These are phyloP conservation scores for Parthenolecanium corni DNA, from an alignment of 2,888 invertebrate species.

Conservation along the genomic window DNA sequence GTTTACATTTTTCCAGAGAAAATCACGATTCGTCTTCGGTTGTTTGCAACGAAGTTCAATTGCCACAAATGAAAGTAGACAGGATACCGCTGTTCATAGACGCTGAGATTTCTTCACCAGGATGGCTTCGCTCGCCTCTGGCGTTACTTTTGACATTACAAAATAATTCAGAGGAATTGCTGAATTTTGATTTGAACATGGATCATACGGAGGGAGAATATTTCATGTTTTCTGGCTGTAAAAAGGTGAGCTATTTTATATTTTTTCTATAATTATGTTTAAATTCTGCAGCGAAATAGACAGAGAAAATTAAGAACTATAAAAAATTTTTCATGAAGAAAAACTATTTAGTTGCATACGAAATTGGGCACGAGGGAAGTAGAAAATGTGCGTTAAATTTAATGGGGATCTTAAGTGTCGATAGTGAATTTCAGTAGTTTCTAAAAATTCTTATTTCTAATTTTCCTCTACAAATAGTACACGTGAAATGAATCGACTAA, in stretches of 20 bases:
- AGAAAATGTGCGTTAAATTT: too few relatives aligned
- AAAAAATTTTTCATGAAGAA: too few relatives aligned
- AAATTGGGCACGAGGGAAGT: too few relatives aligned
- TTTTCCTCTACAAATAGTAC: too few relatives aligned
- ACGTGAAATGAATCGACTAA: too few relatives aligned
- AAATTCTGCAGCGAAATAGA: too few relatives aligned
- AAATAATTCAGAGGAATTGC: slow-evolving; percentile 58
- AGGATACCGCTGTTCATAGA: slow-evolving; percentile 36
- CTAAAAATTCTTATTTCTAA: too few relatives aligned
- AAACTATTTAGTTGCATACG: too few relatives aligned
- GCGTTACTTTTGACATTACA: slow-evolving; percentile 57
- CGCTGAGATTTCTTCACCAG: slow-evolving; percentile 52
- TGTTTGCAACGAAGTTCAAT: slow-evolving; percentile 45
- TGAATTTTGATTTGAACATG: slow-evolving; percentile 60
- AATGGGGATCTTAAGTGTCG: too few relatives aligned
- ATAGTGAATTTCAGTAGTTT: too few relatives aligned
- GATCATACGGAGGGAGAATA: slow-evolving; percentile 62
- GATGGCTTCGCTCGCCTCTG: slow-evolving; percentile 51
- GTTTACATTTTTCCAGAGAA: slow-evolving; percentile 14
- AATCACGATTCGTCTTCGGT: neutral
- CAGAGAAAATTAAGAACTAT: too few relatives aligned
- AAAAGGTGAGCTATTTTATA: slow-evolving; percentile 50
- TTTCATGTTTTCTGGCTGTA: slow-evolving; percentile 92
- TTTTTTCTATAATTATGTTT: slow-evolving; percentile 10
- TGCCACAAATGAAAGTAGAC: slow-evolving; percentile 46